Base-by-base conservation (phyloP, 2,888 invertebrate genomes). In the Erebia epiphron region DNA sequence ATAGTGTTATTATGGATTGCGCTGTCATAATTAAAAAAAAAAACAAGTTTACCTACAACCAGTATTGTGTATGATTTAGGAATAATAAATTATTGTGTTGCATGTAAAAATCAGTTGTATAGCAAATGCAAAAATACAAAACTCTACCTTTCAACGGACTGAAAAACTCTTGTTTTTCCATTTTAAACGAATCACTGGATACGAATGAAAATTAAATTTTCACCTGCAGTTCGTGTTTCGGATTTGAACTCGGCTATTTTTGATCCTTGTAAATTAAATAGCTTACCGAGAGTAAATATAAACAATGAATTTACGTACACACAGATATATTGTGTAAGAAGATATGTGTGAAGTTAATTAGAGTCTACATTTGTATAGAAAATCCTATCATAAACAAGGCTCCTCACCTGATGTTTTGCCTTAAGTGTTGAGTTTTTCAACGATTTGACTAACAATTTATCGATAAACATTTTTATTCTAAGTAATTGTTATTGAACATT, bases 181-280 rank as follows among this genome's bases (percentile, higher is more conserved):
- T 77, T 75, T 75, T 76, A 76, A 78, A 75, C 74, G 72, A 74
- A 76, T 77, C 76, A 76, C 64, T 73, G 72, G 69, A 71, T 75
- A 72, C 71, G 74, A 75, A 76, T 75, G 74, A 60, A 77, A 76
- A 75, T 75, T 75, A 65, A 76, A 76, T 75, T 75, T 74, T 71
- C 54, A 56, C 63, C 46, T 41, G 66, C 66, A 68, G 54, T 61
- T 71, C 43, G 52, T 21, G 21, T 72, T 61, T 14, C 60, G 68
- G 69, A 71, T 75, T 72, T 74, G 69, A 74, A 72, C 71, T 50
- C 68, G 67, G 57, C 54, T 70, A 69, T 74, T 73, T 73, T 71
- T 73, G 69, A 70, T 74, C 71, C 74, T 67, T 63, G 73, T 70
- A 68, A 74, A 77, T 71, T 71, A 71, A 73, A 73, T 73, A 72